These are phyloP conservation scores for Sisyra terminalis DNA, from an alignment of 2,888 invertebrate genomes.

Conservation along the genomic window DNA sequence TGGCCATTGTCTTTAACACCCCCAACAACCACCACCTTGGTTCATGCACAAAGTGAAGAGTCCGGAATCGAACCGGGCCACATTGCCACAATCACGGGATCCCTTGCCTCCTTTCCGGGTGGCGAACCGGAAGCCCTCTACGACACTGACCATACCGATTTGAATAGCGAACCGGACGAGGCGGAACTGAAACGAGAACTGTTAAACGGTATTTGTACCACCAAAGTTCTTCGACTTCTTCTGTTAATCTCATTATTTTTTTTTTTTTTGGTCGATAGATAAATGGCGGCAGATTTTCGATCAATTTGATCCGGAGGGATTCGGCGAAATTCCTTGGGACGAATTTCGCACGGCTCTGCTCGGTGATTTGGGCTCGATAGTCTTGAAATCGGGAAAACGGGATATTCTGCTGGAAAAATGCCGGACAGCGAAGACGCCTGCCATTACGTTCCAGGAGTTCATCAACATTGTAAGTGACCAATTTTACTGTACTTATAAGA, in stretches of 20 bases:
- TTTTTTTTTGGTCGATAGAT: no score
- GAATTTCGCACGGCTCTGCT: constrained; percentile 63
- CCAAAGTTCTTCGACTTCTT: neutral
- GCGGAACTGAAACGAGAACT: constrained; percentile 58
- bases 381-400: constrained; percentile 19
- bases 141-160: constrained; percentile 66
- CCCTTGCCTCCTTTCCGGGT: constrained; percentile 34
- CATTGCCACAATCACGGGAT: constrained; percentile 57
- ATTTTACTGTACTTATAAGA: constrained; percentile 12
- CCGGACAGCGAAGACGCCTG: constrained; percentile 48
- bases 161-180: constrained; percentile 65
- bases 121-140: constrained; percentile 42
- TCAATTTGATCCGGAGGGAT: constrained; percentile 75
- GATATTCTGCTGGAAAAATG: constrained; percentile 54
- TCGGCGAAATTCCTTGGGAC: constrained; percentile 79
- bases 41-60: constrained; percentile 31
- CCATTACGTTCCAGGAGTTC: constrained; percentile 85
- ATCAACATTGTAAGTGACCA: constrained; percentile 75
- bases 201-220: constrained; percentile 47
- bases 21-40: constrained; percentile 21
- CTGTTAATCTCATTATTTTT: constrained; percentile 15
- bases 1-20: constrained; percentile 29
- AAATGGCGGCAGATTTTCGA: constrained; percentile 79
- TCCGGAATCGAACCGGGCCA: constrained; percentile 48
- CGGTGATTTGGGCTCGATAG: constrained; percentile 21